A percentile compares a stretch with the other conserved stretches of the same genome.
These are phyloP conservation scores for Sparidentex hasta DNA, from an alignment of 2,797 vertebrate genomes.

Conservation along the genomic window DNA sequence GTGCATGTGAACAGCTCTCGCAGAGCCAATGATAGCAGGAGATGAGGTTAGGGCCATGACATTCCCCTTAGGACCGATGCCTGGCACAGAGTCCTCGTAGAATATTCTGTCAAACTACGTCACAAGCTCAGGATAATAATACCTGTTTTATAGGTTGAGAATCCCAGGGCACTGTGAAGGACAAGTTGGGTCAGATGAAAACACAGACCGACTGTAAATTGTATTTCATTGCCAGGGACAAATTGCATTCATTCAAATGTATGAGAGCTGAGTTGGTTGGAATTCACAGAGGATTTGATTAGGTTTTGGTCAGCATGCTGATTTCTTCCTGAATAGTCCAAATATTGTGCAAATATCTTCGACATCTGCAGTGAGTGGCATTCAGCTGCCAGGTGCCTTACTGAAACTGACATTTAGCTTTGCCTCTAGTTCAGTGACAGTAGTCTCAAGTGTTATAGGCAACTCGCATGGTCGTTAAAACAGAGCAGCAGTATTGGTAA, in stretches of 20 bases:
- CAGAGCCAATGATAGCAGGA: conserved; percentile 49
- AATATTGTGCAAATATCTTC: background rate
- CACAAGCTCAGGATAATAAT: conserved; percentile 56
- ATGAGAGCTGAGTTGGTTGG: conserved; percentile 2
- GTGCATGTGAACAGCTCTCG: conserved; percentile 35
- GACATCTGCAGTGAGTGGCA: no score
- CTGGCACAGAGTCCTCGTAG: conserved; percentile 30
- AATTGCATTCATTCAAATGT: background rate
- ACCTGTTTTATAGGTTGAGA: conserved; percentile 60
- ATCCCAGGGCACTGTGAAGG: conserved; percentile 58
- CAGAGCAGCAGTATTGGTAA: background rate
- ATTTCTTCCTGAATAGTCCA: background rate
- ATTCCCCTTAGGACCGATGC: conserved; percentile 39
- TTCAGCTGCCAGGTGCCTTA: no score
- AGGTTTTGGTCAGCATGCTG: background rate
- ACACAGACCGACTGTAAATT: conserved; percentile 46
- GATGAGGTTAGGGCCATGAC: conserved; percentile 55
- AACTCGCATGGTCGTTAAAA: conserved; percentile 8
- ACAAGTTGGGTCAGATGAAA: conserved; percentile 55
- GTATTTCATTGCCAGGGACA: background rate
- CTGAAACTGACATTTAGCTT: no score
- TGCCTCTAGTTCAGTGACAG: conserved; percentile 8
- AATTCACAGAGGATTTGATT: background rate
- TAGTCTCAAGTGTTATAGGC: conserved; percentile 14
- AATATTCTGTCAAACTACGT: conserved; percentile 55